Base-by-base conservation (phyloP, 2,113 vertebrate species). In the Aramus guarauna region DNA sequence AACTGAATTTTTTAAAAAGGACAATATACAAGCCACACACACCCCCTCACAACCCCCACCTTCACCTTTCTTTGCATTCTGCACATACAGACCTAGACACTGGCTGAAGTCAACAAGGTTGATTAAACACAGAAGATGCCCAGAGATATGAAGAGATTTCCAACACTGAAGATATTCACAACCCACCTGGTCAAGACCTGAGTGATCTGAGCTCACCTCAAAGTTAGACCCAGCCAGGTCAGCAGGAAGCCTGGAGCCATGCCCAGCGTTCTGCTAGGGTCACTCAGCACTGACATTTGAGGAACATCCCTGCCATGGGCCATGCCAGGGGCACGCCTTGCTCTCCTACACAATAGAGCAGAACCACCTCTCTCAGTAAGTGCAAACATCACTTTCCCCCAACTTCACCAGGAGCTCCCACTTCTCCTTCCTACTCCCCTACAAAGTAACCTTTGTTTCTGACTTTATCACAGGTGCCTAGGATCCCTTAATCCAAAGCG, bases 311-410 rank as follows among this genome's bases (percentile, higher is more conserved):
- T 75, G 24, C 41, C 26, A 29, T 4, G 2, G 36, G 17, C 3
- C 22, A 22, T 1, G 2, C 15, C 37, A 55, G 17, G 43, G 14
- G 26, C 0, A 1, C 8, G n/a, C 11, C 5, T 20, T 58, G 29
- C 58, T 71, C 52, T 59, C 12, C 9, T 27, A 43, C 14, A 27
- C 4, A 6, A 13, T 48, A 17, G 23, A 26, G 41, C 9, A 34
- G 15, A 45, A 37, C 17, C 11, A 21, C 32, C 5, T 14, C 9
- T 41, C 56, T 47, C 34, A 4, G 16, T 20, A 84, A 52, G 16
- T 10, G 3, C 6, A 66, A 41, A 6, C 6, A n/a, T 26, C 71
- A 5, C 26, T 50, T 50, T 75, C 55, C 29, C 34, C 36, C n/a
- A 4, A 21, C 15, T 48, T 79, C 43, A 15, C 6, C 37, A 43